These are phyloP conservation scores for Conopomorpha cramerella DNA, from an alignment of 1,140 invertebrate species.

Conservation along the genomic window DNA sequence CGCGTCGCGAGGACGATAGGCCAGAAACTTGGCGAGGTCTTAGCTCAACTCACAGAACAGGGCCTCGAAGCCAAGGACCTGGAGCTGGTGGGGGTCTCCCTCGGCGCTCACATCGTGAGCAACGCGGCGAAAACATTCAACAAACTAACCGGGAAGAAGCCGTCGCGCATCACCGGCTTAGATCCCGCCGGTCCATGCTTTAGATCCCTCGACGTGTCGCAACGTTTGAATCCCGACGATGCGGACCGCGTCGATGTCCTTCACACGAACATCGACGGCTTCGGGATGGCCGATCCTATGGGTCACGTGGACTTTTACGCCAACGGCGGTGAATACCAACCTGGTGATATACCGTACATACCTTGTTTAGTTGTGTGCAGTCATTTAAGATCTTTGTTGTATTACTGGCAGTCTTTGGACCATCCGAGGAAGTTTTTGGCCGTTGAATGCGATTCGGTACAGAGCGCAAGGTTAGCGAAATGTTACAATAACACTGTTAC, in stretches of 20 bases:
- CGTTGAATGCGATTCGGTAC: constrained; percentile 27
- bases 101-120: constrained; percentile 28
- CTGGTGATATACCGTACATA: constrained; percentile 40
- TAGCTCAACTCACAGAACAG: constrained; percentile 23
- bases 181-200: constrained; percentile 71
- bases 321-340: constrained; percentile 74
- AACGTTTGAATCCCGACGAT: constrained; percentile 60
- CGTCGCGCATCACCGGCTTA: constrained; percentile 66
- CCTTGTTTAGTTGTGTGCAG: constrained; percentile 41
- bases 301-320: constrained; percentile 77
- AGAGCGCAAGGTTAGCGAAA: constrained; percentile 31
- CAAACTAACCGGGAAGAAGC: constrained; percentile 25
- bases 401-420: constrained; percentile 41
- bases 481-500: constrained; percentile 27
- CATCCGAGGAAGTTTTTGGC: constrained; percentile 40
- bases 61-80: constrained; percentile 26
- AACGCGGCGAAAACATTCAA: constrained; percentile 33
- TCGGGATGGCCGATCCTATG: constrained; percentile 67
- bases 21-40: constrained; percentile 30
- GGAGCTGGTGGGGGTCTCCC: constrained; percentile 33
- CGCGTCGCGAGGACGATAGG: constrained; percentile 28
- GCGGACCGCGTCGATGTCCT: constrained; percentile 66
- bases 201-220: constrained; percentile 42
- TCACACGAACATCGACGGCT: constrained; percentile 73
- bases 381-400: constrained; percentile 27